Evolutionary conservation across 53 echinoderm and acorn worm genomes (phyloP).

Genomic region (Temnopleurus reevesii): DNA sequence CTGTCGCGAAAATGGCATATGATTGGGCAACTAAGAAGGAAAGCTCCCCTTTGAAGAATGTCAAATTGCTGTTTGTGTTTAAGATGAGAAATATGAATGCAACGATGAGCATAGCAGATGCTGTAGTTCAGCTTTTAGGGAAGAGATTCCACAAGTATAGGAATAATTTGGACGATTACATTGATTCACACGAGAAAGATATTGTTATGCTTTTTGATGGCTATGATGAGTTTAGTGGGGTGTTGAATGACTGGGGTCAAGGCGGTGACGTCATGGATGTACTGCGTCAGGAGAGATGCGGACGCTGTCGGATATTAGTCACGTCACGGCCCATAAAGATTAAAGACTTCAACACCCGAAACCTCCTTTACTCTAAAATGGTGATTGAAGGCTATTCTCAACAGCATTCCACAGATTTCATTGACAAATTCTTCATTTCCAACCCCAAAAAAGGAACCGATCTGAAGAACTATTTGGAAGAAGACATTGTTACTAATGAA

Average conservation of each 20-base stretch:
- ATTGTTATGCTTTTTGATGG: constrained; percentile 16
- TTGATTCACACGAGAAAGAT: neutral
- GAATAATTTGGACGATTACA: neutral
- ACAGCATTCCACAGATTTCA: constrained; percentile 10
- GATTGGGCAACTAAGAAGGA: constrained; percentile 13
- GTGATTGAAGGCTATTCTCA: constrained; percentile 3
- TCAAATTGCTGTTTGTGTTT: constrained; percentile 26
- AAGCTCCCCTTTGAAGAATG: neutral
- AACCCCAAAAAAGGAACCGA: neutral
- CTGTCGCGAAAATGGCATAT: constrained; percentile 43
- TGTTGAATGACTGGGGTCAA: no score
- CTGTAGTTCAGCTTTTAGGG: neutral
- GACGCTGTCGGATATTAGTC: neutral
- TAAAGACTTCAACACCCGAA: neutral
- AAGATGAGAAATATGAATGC: constrained; percentile 20
- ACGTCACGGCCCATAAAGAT: neutral
- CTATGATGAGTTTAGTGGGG: constrained; percentile 6
- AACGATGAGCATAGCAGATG: neutral
- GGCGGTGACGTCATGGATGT: neutral
- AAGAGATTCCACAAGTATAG: neutral
- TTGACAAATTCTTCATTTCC: neutral
- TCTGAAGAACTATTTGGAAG: neutral
- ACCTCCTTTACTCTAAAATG: neutral
- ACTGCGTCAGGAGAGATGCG: neutral
- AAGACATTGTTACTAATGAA: neutral